Conservation (phyloP, 2,888 invertebrate species). For the Pteria penguin region DNA sequence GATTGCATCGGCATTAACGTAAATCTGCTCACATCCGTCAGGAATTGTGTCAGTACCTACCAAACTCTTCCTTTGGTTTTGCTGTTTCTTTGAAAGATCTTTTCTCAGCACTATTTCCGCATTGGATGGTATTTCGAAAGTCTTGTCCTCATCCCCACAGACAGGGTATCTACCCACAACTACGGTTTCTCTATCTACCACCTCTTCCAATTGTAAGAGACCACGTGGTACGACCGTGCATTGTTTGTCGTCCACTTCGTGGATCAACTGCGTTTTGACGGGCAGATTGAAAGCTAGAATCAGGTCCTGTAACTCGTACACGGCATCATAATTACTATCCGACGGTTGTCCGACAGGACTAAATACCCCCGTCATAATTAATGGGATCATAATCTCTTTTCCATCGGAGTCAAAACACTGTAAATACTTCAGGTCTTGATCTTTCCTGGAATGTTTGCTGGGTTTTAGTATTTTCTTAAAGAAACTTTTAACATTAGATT, state of each 20-base stretch:
- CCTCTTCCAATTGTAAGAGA: constrained; percentile 63
- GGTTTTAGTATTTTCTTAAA: constrained; percentile 67
- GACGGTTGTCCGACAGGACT: constrained; percentile 72
- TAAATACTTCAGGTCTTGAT: constrained; percentile 73
- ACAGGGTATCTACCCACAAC: constrained; percentile 54
- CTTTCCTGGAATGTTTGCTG: constrained; percentile 62
- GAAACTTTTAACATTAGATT: constrained; percentile 62
- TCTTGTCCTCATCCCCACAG: constrained; percentile 46
- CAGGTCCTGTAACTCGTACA: constrained; percentile 73
- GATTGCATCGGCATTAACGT: constrained; percentile 18
- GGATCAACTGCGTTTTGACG: constrained; percentile 70
- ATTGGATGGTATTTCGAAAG: constrained; percentile 57
- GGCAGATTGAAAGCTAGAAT: constrained; percentile 71
- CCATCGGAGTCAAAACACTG: constrained; percentile 71
- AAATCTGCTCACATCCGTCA: constrained; percentile 10
- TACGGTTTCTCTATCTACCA: constrained; percentile 63
- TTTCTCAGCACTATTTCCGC: constrained; percentile 54
- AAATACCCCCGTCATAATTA: constrained; percentile 75
- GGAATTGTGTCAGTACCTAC: not conserved
- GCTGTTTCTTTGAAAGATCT: constrained; percentile 49
- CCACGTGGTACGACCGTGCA: constrained; percentile 55
- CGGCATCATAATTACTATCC: constrained; percentile 69
- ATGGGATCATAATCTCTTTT: constrained; percentile 72
- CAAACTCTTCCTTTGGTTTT: constrained; percentile 33
- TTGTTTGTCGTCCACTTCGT: constrained; percentile 50